Evolutionary conservation across 2,888 invertebrate species (phyloP), one percentile per base, ranked within the genome.

Genomic region (Ernsta delagoae): DNA sequence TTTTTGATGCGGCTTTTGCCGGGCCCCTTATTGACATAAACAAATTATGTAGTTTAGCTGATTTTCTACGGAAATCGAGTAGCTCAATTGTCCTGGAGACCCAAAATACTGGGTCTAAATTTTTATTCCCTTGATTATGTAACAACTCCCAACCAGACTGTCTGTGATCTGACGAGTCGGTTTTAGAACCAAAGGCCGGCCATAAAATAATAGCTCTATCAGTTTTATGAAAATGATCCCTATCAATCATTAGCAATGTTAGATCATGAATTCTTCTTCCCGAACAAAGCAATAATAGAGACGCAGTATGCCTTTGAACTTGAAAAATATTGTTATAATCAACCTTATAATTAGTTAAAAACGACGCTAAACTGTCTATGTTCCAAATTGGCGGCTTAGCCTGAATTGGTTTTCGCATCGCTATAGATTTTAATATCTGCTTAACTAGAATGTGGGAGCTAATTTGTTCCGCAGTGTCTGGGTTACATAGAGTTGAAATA

Each of bases 371-470:
- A 3, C 8, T 31, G 12, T 56, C 57, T 36, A 57, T 39, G 12
- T 57, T 57, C 57, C 57, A 57, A 39, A 57, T 36, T 36, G 34
- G 34, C n/a, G 34, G 34, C n/a, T 57, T 57, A 57, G 34, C n/a
- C 57, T 57, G 57, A 34, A 57, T 36, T 36, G 57, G 39, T 12
- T 36, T 57, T 57, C 7, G 34, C 6, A 57, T 12, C 5, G 57
- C 11, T 34, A 39, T 39, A n/a, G 57, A 57, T 39, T 57, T 57
- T 12, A 57, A 57, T 11, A 57, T n/a, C 34, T 50, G 50, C 50
- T 50, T 50, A 50, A 50, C 50, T 5, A 50, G 16, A 3, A 50
- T 50, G 4, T 50, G 50, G 16, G 50, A 50, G 3, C 50, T 50
- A 50, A 50, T 50, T 48, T 50, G 12, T 7, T 16, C 16, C 5